Base-by-base conservation (phyloP, 2,797 vertebrate genomes). In the Euthynnus affinis region DNA sequence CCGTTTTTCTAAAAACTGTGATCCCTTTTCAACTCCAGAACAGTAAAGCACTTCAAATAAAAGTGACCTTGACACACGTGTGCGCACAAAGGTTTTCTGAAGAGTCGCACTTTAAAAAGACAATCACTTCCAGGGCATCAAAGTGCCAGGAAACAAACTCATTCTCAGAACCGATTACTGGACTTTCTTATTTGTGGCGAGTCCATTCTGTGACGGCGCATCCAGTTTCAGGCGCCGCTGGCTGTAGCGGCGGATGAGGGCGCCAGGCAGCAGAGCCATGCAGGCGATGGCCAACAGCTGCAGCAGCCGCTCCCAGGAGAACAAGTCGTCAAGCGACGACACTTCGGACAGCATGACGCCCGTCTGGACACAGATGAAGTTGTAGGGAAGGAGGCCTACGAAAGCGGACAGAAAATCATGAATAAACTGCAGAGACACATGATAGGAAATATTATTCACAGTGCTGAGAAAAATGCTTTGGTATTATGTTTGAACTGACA, bases 341-440 rank as follows among this genome's bases (percentile, higher is more conserved):
- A 99, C 88, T 18, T 97, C 96, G 0, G 98, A 98, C 71, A 99
- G 92, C 93, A 99, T 97, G 81, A 96, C 96, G 29, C 98, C 98
- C 0, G 97, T 98, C 93, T 99, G 98, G 34, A 99, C 98, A 2
- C 98, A 99, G 95, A 99, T 97, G 92, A 99, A 98, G 88, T 99
- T 99, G 88, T 99, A 99, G 0, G 98, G 98, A 63, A 98, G 93
- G 80, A 99, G 96, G 64, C 98, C 98, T 99, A 65, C 12, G 22
- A 64, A 51, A 56, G 14, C 14, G 48, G 13, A 44, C 6, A 17
- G 60, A 14, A 42, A 42, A 46, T 1, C 1, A 29, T 14, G 9
- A 65, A 49, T 13, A 25, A 22, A 57, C 3, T 20, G 22, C 2
- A 12, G 20, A 52, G 22, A 67, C 34, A 20, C 32, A 23, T 40